Percentiles rank a stretch among this genome's conserved stretches.
Conservation (phyloP, 2,888 invertebrate species). For the Nasonovia ribisnigri region DNA sequence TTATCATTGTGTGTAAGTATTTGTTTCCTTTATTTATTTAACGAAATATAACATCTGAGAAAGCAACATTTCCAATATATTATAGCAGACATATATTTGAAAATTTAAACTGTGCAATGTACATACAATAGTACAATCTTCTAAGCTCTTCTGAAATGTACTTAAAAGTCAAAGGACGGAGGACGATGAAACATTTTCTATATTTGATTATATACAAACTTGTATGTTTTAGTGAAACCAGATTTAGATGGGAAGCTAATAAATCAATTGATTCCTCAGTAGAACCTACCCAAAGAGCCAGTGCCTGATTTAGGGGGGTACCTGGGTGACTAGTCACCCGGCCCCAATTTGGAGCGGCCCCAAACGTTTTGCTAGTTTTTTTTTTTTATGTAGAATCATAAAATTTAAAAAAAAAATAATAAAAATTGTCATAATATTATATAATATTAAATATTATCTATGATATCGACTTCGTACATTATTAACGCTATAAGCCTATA, state of each 20-base stretch:
- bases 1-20: not conserved
- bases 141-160: not conserved
- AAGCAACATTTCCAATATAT: not conserved
- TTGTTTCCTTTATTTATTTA: not conserved
- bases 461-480: not conserved
- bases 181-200: not conserved
- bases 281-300: not conserved
- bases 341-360: no score
- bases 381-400: no score
- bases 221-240: not conserved
- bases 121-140: not conserved
- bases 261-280: not conserved
- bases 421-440: no score
- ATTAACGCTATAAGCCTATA: not conserved
- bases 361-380: no score
- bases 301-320: no score
- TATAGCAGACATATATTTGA: not conserved
- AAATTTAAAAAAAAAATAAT: no score
- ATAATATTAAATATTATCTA: conserved; percentile 13
- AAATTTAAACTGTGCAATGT: not conserved
- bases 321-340: no score
- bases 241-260: not conserved
- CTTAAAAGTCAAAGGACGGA: not conserved
- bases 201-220: not conserved
- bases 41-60: not conserved